Evolutionary conservation across 2,888 invertebrate genomes (phyloP).

Genomic region (Agrochola lota): DNA sequence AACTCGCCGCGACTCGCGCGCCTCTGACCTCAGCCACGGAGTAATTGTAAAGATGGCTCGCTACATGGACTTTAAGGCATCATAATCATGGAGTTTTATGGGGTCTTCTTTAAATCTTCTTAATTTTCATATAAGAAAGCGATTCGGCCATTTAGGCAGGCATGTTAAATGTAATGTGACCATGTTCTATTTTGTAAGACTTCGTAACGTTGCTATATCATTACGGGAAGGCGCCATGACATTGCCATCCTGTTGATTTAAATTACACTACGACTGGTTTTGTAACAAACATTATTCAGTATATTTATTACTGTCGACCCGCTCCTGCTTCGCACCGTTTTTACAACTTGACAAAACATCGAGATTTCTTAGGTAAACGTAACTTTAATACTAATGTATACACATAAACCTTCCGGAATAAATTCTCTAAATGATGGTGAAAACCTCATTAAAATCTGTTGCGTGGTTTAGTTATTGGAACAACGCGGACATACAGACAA

Average conservation of each 20-base stretch:
- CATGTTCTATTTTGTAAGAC: neutral
- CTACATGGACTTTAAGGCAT: neutral
- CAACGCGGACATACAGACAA: too few relatives aligned
- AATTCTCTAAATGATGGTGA: too few relatives aligned
- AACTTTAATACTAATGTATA: too few relatives aligned
- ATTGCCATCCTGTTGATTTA: neutral
- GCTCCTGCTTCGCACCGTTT: too few relatives aligned
- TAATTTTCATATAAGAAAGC: neutral
- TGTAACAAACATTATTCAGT: neutral
- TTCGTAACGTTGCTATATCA: conserved; percentile 12
- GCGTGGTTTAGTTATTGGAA: too few relatives aligned
- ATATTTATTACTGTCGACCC: neutral
- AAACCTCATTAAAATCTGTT: too few relatives aligned
- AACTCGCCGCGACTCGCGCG: conserved; percentile 27
- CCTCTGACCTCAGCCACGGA: conserved; percentile 39
- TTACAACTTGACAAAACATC: too few relatives aligned
- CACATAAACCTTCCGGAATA: too few relatives aligned
- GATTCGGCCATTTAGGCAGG: too few relatives aligned
- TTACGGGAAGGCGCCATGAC: conserved; percentile 12
- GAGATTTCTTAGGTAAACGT: too few relatives aligned
- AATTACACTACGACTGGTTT: neutral
- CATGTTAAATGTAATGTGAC: too few relatives aligned
- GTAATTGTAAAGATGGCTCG: neutral
- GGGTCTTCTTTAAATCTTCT: neutral
- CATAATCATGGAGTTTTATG: neutral